phyloP scores from a whole-genome alignment of 2,888 invertebrate genomes.

The Drosophila colorata region DNA sequence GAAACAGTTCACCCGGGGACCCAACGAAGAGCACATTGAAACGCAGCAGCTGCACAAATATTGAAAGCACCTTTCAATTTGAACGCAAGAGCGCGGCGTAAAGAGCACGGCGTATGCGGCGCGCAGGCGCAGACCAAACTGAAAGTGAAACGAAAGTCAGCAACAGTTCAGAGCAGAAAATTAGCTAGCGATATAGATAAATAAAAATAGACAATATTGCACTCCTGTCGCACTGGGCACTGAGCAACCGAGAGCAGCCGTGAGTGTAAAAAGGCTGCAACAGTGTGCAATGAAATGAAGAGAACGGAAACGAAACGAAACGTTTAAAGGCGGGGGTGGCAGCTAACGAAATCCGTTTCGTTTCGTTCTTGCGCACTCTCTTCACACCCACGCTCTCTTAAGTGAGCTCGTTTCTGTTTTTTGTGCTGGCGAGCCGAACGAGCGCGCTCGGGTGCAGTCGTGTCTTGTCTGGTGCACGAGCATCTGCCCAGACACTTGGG shows the following conservation, averaged over 20 bases:
- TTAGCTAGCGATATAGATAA: neutral
- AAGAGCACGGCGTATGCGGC: constrained; percentile 6
- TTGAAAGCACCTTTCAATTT: constrained; percentile 46
- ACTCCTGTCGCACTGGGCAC: too few relatives aligned
- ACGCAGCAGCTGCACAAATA: constrained; percentile 10
- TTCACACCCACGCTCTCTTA: constrained; percentile 9
- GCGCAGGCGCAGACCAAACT: constrained; percentile 32
- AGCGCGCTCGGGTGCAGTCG: constrained; percentile 16
- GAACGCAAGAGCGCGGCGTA: constrained; percentile 30
- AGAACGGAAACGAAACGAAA: constrained; percentile 19
- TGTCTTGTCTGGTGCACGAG: constrained; percentile 11
- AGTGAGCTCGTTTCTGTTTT: neutral
- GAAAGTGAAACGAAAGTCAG: constrained; percentile 19
- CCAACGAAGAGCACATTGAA: constrained; percentile 15
- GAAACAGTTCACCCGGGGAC: constrained; percentile 15
- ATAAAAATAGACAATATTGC: too few relatives aligned
- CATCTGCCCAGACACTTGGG: constrained; percentile 16
- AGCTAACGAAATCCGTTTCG: constrained; percentile 17
- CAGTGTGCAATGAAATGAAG: constrained; percentile 4
- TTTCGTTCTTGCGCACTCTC: constrained; percentile 13
- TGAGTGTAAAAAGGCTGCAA: neutral
- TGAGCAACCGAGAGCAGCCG: neutral
- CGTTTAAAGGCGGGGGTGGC: constrained; percentile 26
- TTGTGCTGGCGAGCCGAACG: constrained; percentile 18
- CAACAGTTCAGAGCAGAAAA: constrained; percentile 1